Evolutionary conservation across 2,797 vertebrate species (phyloP), one percentile per base, ranked within the genome.

Genomic region (Menidia menidia): DNA sequence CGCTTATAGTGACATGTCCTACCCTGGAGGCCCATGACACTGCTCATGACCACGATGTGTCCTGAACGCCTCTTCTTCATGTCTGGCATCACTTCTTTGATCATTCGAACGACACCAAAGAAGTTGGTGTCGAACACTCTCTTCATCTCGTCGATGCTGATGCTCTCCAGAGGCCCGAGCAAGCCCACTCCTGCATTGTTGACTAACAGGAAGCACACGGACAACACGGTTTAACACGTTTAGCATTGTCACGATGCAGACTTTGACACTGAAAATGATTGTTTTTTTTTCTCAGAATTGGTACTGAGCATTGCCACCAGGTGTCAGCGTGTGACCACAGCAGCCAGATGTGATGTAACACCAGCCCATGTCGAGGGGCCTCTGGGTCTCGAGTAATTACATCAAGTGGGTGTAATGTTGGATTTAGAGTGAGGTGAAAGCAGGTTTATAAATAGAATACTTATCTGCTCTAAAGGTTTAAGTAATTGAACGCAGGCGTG

Each of bases 21-120:
- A 97, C 97, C 97, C 82, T 98, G 97, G 59, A 98, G 92, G 11
- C 97, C 97, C 97, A 98, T 97, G 60, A 98, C 96, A 0, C 97
- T 98, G 94, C 97, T 98, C 94, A 98, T 94, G 76, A 98, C 95
- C 68, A 98, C 92, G 13, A 98, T 97, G 88, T 98, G 97, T 0
- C 97, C 97, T 0, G 85, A 90, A 42, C 90, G 89, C 58, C 95
- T 89, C 79, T 80, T 94, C 91, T 98, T 98, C 97, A 98, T 98
- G 71, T 91, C 92, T 0, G 96, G 97, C 84, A 98, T 95, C 58
- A 97, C 94, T 32, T 96, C 96, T 86, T 96, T 96, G 80, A 98
- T 95, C 95, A 98, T 95, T 56, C 95, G 95, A 56, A 98, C 92
- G 0, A 92, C 95, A 1, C 97, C 97, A 0, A 98, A 98, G 85